Percentiles rank a stretch among this genome's conserved stretches.
Evolutionary conservation across 2,888 invertebrate genomes (phyloP).

Genomic region (Acanthacorydalis orientalis): DNA sequence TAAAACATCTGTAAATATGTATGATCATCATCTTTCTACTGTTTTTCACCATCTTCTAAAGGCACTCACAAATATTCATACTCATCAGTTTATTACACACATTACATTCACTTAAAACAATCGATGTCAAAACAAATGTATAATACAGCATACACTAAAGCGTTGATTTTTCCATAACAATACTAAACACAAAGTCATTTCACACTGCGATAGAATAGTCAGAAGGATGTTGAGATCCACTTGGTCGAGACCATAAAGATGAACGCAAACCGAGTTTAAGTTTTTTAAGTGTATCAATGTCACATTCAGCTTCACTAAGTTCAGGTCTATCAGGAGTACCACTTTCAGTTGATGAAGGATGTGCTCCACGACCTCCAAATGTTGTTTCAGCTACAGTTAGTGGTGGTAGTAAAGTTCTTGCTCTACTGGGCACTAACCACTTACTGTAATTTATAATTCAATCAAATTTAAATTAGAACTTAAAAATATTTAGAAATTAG

Average conservation of each 20-base stretch:
- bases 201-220: conserved; percentile 62
- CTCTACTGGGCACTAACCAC: conserved; percentile 34
- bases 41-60: too few species aligned
- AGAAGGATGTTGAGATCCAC: conserved; percentile 41
- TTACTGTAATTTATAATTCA: conserved; percentile 16
- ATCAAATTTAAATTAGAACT: not conserved
- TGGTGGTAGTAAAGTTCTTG: conserved; percentile 45
- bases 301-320: conserved; percentile 52
- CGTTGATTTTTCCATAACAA: not conserved
- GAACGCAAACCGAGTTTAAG: conserved; percentile 51
- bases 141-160: not conserved
- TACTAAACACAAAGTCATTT: conserved; percentile 12
- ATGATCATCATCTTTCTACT: not conserved
- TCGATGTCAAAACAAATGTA: not conserved
- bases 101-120: not conserved
- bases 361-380: conserved; percentile 25
- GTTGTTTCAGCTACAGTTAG: conserved; percentile 39
- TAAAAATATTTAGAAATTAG: too few species aligned
- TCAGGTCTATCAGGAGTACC: conserved; percentile 36
- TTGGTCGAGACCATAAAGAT: conserved; percentile 51
- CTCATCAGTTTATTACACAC: not conserved
- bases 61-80: too few species aligned
- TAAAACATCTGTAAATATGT: not conserved
- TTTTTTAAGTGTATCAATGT: conserved; percentile 57
- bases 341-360: conserved; percentile 19